Evolutionary conservation across 2,888 invertebrate genomes (phyloP).

Genomic region (Scelioninae gen. 1): DNA sequence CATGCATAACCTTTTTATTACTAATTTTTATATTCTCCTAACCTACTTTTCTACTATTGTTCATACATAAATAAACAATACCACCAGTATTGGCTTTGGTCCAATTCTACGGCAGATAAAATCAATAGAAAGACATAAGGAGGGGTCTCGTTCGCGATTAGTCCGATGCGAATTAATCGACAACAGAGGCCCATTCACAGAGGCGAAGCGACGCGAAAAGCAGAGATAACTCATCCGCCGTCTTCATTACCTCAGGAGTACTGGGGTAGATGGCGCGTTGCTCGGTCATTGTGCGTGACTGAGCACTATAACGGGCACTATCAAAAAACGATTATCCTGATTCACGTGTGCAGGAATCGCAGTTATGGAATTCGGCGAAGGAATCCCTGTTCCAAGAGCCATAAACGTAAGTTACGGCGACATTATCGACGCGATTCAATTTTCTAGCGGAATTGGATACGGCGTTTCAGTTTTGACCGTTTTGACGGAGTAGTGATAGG

Average conservation of each 20-base stretch:
- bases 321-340: slow-evolving; percentile 67
- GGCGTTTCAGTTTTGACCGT: slow-evolving; percentile 45
- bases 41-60: not conserved
- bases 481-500: too few species aligned
- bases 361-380: slow-evolving; percentile 53
- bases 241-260: slow-evolving; percentile 47
- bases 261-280: slow-evolving; percentile 37
- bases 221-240: slow-evolving; percentile 57
- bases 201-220: slow-evolving; percentile 54
- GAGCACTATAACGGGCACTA: slow-evolving; percentile 43
- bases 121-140: slow-evolving; percentile 56
- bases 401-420: slow-evolving; percentile 62
- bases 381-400: slow-evolving; percentile 27
- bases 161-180: slow-evolving; percentile 61
- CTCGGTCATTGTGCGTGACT: slow-evolving; percentile 55
- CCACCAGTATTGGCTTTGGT: slow-evolving; percentile 30
- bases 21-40: not conserved
- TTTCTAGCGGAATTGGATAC: slow-evolving; percentile 44
- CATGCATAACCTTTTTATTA: too few species aligned
- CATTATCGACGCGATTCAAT: slow-evolving; percentile 60
- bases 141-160: slow-evolving; percentile 48
- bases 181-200: slow-evolving; percentile 56
- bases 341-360: slow-evolving; percentile 46
- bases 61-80: slow-evolving; percentile 38
- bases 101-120: slow-evolving; percentile 58